phyloP scores from a whole-genome alignment of 2,113 vertebrate genomes.

The Girardinichthys multiradiatus region DNA sequence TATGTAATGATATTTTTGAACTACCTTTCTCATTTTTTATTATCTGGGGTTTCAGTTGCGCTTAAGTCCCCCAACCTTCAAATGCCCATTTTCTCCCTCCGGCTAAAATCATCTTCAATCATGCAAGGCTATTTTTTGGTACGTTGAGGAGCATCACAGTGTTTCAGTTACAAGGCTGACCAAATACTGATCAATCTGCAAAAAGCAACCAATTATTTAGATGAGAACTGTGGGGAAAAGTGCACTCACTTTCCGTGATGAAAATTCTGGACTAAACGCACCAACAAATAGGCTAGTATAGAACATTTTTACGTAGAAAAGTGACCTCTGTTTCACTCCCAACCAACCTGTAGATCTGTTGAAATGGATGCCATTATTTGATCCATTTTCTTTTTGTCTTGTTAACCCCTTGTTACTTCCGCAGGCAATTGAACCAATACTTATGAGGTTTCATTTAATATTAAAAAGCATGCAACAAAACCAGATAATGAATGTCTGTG shows the following conservation, averaged over 20 bases:
- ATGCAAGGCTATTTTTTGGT: not conserved
- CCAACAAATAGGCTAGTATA: not conserved
- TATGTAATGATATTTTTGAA: no score
- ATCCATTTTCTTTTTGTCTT: not conserved
- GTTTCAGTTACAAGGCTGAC: not conserved
- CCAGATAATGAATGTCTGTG: no score
- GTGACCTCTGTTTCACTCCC: not conserved
- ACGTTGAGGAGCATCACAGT: not conserved
- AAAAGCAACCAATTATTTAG: not conserved
- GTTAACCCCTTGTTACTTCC: not conserved
- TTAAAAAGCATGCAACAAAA: no score
- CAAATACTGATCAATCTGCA: not conserved
- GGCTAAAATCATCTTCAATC: conserved; percentile 15
- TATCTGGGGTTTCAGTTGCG: conserved; percentile 18
- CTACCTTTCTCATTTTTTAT: conserved; percentile 6
- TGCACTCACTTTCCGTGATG: not conserved
- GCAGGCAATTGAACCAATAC: not conserved
- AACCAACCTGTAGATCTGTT: not conserved
- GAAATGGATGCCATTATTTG: not conserved
- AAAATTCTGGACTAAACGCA: not conserved
- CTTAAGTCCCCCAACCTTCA: conserved; percentile 15
- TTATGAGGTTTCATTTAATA: no score
- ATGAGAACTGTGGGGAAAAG: not conserved
- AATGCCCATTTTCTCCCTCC: not conserved
- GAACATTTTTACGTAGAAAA: not conserved